Conservation (phyloP, 2,888 invertebrate species). For the Thumatha senex region DNA sequence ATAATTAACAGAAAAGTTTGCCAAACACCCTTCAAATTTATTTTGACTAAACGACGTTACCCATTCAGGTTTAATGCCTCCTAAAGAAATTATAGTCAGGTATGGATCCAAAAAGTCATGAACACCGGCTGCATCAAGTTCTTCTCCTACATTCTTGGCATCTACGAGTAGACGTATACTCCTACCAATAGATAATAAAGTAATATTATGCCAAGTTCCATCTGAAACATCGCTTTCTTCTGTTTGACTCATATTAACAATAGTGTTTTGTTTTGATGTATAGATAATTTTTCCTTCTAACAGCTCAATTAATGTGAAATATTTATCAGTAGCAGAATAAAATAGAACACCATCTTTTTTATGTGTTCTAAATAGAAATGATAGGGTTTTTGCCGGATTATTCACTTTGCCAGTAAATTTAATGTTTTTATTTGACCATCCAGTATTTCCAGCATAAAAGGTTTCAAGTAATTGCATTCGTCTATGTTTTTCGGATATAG, state of each 20-base stretch:
- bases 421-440: constrained; percentile 83
- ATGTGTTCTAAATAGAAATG: constrained; percentile 92
- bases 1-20: constrained; percentile 94
- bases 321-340: constrained; percentile 93
- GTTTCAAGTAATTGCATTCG: constrained; percentile 93
- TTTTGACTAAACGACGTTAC: constrained; percentile 80
- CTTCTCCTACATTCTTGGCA: constrained; percentile 89
- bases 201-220: constrained; percentile 95
- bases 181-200: constrained; percentile 87
- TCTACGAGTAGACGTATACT: constrained; percentile 89
- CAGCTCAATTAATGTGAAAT: constrained; percentile 92
- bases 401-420: constrained; percentile 60
- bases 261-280: constrained; percentile 89
- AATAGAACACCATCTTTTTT: constrained; percentile 91
- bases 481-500: constrained; percentile 91
- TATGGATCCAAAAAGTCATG: constrained; percentile 97
- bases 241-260: constrained; percentile 92
- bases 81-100: constrained; percentile 90
- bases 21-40: constrained; percentile 94
- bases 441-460: constrained; percentile 88
- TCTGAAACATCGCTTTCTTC: constrained; percentile 87
- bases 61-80: constrained; percentile 87
- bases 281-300: constrained; percentile 90
- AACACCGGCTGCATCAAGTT: constrained; percentile 92
- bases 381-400: constrained; percentile 87